phyloP scores from a whole-genome alignment of 2,888 invertebrate genomes.

The Balanococcus diminutus region DNA sequence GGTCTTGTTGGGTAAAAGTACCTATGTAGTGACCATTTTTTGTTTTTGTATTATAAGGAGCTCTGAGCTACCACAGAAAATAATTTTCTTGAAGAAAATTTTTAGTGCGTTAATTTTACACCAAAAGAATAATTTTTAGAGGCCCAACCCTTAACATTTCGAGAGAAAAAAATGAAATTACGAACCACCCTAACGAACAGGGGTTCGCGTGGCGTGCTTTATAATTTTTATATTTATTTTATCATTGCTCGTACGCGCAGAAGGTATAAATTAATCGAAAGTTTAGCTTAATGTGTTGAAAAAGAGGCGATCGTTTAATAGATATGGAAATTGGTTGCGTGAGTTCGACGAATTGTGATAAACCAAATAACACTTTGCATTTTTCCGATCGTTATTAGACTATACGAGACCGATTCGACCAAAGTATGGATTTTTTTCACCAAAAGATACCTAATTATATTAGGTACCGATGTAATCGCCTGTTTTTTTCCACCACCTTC shows the following conservation, averaged over 20 bases:
- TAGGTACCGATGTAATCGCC: too few relatives aligned
- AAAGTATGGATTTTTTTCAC: background rate
- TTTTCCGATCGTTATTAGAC: background rate
- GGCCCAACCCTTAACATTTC: background rate
- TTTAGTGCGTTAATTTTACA: too few relatives aligned
- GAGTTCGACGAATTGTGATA: background rate
- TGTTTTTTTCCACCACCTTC: background rate
- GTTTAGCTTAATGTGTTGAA: background rate
- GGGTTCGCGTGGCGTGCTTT: background rate
- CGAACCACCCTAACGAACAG: too few relatives aligned
- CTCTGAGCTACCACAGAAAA: too few relatives aligned
- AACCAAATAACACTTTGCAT: background rate
- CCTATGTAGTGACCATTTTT: too few relatives aligned
- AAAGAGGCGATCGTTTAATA: background rate
- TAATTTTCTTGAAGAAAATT: too few relatives aligned
- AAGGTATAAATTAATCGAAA: slow-evolving; percentile 16
- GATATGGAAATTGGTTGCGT: background rate
- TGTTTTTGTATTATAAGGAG: too few relatives aligned
- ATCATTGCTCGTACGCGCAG: background rate
- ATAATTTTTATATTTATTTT: background rate
- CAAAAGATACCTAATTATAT: too few relatives aligned
- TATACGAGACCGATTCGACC: too few relatives aligned
- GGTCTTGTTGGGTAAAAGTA: too few relatives aligned
- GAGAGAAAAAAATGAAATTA: too few relatives aligned
- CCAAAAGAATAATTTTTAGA: too few relatives aligned